Percentiles rank a stretch among this genome's conserved stretches.
Evolutionary conservation across 2,113 vertebrate species (phyloP).

Genomic region (Lasiurus borealis): DNA sequence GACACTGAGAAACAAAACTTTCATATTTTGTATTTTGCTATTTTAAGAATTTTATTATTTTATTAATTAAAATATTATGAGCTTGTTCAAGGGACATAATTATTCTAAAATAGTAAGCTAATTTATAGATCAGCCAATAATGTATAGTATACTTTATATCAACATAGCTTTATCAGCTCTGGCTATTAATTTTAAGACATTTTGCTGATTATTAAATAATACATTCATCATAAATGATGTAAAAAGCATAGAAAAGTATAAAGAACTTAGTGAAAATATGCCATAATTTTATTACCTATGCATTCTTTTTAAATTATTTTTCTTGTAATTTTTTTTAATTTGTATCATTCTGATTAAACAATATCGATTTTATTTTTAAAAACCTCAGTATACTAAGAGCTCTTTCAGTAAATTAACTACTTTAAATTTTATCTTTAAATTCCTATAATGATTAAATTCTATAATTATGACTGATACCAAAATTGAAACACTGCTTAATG

Average conservation of each 20-base stretch:
- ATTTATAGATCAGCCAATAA: neutral
- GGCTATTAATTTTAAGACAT: neutral
- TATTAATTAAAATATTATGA: conserved; percentile 6
- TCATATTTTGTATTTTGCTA: neutral
- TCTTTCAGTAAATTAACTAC: neutral
- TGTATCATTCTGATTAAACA: neutral
- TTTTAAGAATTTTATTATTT: neutral
- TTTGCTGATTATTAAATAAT: neutral
- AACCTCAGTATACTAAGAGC: neutral
- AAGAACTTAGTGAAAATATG: neutral
- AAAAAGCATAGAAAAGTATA: neutral
- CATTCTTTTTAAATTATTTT: neutral
- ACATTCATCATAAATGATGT: neutral
- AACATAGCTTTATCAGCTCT: neutral
- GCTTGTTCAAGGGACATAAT: neutral
- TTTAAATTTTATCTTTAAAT: conserved; percentile 14
- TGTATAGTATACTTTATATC: neutral
- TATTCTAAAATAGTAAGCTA: conserved; percentile 3
- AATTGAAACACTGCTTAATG: neutral
- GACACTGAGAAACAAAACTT: neutral
- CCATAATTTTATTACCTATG: neutral
- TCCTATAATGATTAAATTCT: neutral
- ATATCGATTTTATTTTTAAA: neutral
- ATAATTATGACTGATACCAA: neutral
- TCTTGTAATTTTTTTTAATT: neutral